Evolutionary conservation across 2,888 invertebrate species (phyloP).

Genomic region (Drosophila neotestacea): DNA sequence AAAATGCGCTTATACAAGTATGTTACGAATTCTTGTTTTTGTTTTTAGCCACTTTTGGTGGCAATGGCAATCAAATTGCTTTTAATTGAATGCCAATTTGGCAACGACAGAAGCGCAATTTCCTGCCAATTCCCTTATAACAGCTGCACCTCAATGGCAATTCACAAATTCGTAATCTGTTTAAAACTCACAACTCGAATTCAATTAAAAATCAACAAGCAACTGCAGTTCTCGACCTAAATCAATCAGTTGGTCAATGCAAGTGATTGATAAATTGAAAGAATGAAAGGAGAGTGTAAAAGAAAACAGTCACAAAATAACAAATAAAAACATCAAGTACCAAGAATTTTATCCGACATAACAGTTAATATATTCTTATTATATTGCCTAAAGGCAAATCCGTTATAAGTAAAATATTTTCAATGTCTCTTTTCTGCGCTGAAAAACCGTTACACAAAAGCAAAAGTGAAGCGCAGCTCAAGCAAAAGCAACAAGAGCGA

Average conservation of each 20-base stretch:
- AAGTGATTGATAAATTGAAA: conserved; percentile 22
- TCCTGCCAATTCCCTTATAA: conserved; percentile 58
- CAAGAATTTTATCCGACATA: too few species aligned
- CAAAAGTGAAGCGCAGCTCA: conserved; percentile 6
- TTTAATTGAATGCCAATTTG: conserved; percentile 68
- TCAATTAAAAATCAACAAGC: conserved; percentile 58
- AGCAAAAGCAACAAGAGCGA: not conserved
- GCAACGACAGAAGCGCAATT: conserved; percentile 57
- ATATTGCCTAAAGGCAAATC: not conserved
- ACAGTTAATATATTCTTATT: too few species aligned
- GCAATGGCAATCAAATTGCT: conserved; percentile 48
- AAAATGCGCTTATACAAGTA: conserved; percentile 33
- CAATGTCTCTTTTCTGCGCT: not conserved
- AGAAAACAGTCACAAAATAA: not conserved
- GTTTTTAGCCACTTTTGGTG: not conserved
- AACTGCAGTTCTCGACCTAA: conserved; percentile 46
- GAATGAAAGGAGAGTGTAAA: not conserved
- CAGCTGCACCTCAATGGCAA: conserved; percentile 32
- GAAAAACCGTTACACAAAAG: not conserved
- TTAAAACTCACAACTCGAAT: conserved; percentile 43
- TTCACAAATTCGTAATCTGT: conserved; percentile 31
- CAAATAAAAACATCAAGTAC: too few species aligned
- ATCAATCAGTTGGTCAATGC: conserved; percentile 46
- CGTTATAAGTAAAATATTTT: not conserved
- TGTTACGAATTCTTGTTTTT: conserved; percentile 5